Evolutionary conservation across 2,113 vertebrate species (phyloP).

Genomic region (Morphnarchus princeps): DNA sequence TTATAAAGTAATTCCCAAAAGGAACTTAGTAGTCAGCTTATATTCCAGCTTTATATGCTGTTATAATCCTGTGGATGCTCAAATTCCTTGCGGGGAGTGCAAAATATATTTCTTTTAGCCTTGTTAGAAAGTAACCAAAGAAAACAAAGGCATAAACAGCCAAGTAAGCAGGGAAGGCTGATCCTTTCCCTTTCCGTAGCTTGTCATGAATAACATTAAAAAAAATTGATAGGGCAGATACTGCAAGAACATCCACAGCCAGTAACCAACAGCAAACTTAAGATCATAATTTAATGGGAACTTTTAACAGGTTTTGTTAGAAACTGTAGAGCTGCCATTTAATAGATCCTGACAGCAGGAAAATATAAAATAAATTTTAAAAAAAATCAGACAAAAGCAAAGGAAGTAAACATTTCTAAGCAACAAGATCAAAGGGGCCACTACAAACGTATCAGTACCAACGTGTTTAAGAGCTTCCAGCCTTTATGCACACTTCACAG

Average conservation of each 20-base stretch:
- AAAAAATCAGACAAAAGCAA: not conserved
- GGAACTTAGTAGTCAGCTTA: not conserved
- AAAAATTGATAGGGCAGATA: not conserved
- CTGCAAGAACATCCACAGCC: not conserved
- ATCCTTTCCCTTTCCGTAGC: not conserved
- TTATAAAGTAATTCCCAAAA: not conserved
- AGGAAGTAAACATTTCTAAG: not conserved
- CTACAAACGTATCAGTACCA: fast-evolving
- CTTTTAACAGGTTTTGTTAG: not conserved
- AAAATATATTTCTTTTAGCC: not conserved
- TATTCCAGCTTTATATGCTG: not conserved
- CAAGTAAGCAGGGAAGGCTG: not conserved
- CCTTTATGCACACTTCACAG: not conserved
- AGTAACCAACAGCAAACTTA: not conserved
- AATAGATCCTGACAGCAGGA: not conserved
- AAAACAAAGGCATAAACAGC: not conserved
- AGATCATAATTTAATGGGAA: not conserved
- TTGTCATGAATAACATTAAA: not conserved
- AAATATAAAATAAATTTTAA: not conserved
- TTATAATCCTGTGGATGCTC: not conserved
- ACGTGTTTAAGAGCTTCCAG: not conserved
- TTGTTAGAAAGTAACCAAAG: not conserved
- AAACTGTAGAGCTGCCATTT: not conserved
- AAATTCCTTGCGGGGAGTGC: not conserved
- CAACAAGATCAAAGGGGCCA: not conserved